A percentile compares a stretch with the other conserved stretches of the same genome.
phyloP scores from a whole-genome alignment of 30 jellyfish, hydroid and myxozoan species.

The Chironex yamaguchii region DNA sequence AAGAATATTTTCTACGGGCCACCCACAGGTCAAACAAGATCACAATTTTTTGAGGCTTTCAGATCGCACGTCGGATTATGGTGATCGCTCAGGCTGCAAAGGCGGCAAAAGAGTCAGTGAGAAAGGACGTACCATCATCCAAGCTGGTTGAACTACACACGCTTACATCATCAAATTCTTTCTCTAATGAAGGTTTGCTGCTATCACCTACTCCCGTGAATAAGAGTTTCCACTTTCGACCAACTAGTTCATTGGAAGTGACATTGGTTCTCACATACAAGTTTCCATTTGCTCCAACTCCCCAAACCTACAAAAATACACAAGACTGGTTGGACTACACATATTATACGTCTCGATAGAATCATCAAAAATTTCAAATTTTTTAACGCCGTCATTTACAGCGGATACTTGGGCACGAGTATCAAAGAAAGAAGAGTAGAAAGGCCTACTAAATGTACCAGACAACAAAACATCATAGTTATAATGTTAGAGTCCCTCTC shows the following conservation, averaged over 20 bases:
- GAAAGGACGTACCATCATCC: not conserved
- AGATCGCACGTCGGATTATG: too few relatives aligned
- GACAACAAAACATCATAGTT: too few relatives aligned
- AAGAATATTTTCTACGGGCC: too few relatives aligned
- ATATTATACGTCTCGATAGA: too few relatives aligned
- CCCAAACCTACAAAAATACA: conserved; percentile 67
- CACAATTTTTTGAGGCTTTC: too few relatives aligned
- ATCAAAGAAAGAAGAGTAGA: too few relatives aligned
- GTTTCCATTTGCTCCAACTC: conserved; percentile 69
- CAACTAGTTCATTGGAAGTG: conserved; percentile 81
- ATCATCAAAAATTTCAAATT: too few relatives aligned
- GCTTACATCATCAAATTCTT: not conserved
- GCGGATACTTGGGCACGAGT: too few relatives aligned
- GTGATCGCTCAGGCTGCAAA: not conserved
- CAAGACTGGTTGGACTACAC: not conserved
- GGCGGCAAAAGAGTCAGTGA: not conserved
- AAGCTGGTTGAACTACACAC: not conserved
- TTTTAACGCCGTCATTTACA: too few relatives aligned
- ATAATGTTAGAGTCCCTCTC: too few relatives aligned
- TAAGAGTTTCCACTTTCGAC: conserved; percentile 82
- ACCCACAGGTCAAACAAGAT: too few relatives aligned
- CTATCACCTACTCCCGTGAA: not conserved
- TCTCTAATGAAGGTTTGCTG: not conserved
- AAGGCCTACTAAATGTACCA: too few relatives aligned
- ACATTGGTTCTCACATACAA: conserved; percentile 78